These are phyloP conservation scores for Paratilapia polleni DNA, from an alignment of 2,113 vertebrate genomes.

Conservation along the genomic window DNA sequence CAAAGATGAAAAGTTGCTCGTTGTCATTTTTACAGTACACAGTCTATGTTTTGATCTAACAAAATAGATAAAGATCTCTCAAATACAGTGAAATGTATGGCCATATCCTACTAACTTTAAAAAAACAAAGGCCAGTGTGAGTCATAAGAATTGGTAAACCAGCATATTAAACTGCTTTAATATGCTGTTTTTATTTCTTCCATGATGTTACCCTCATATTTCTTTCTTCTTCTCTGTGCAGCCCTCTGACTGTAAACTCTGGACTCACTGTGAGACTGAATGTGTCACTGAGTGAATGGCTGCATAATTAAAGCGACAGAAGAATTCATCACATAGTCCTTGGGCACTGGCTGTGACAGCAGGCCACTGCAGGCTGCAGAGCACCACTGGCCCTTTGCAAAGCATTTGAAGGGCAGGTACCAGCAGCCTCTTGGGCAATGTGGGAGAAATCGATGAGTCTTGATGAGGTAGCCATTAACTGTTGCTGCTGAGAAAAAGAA, in stretches of 20 bases:
- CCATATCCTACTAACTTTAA: background rate
- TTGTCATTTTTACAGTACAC: background rate
- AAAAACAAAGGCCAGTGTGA: background rate
- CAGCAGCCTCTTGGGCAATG: slow-evolving; percentile 43
- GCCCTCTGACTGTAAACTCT: background rate
- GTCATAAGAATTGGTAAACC: background rate
- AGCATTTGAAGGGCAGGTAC: slow-evolving; percentile 57
- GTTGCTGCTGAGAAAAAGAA: slow-evolving; percentile 9
- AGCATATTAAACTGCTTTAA: background rate
- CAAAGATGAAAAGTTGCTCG: background rate
- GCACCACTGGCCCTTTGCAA: slow-evolving; percentile 9
- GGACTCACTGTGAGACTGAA: background rate
- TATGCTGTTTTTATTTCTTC: background rate
- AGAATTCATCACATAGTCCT: slow-evolving; percentile 34
- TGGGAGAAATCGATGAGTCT: slow-evolving; percentile 35
- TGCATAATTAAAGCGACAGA: slow-evolving; percentile 66
- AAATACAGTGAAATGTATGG: background rate
- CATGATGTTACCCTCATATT: background rate
- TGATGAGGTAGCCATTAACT: slow-evolving; percentile 39
- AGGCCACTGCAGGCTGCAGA: slow-evolving; percentile 31
- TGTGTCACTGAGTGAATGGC: slow-evolving; percentile 41
- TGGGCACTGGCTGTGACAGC: slow-evolving; percentile 49
- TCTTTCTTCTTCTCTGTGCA: background rate
- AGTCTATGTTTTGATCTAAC: background rate
- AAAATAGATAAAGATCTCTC: background rate